Evolutionary conservation across 2,888 invertebrate genomes (phyloP), one percentile per base, ranked within the genome.

Genomic region (Tachystola acroxantha): DNA sequence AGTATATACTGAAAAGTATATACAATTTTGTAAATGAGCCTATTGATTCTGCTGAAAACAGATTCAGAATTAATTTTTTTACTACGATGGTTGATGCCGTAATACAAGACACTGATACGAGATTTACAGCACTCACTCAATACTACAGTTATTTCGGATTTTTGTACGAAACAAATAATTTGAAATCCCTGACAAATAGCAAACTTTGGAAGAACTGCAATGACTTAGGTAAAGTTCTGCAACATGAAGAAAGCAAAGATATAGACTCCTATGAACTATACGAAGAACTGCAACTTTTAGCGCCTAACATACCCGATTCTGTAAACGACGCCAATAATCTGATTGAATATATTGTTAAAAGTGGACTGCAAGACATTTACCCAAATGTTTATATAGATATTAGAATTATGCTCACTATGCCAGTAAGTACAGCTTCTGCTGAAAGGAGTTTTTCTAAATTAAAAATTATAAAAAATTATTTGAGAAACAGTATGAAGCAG

Each of bases 401-500:
- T 26, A 7, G 33, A 38, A 43, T 43, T 20, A 32, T 40, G 26
- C 26, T 40, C 30, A 40, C 43, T 25, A 27, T 40, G 7, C 40
- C 38, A 2, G 32, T 43, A 22, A 43, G 36, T 43, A 38, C 36
- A 30, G 37, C 40, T n/a, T 44, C 37, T 3, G 30, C 35, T 28
- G 44, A 48, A 48, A 48, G 47, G 41, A 51, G 45, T 41, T 53
- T 51, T 51, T 43, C 40, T 32, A 47, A 36, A 33, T 34, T 45
- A 14, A 43, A 41, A 46, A 33, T 46, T 33, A 33, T 34, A 43
- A 14, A 43, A 41, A 46, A 33, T 46, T 33, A 48, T 45, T 44
- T 50, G 14, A 42, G 43, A 27, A 49, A 44, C 40, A 38, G 42
- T 7, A 45, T 48, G 45, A 37, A 34, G 29, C 43, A 46, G 34